phyloP scores from a whole-genome alignment of 2,113 vertebrate species.

The Oreotrochilus melanogaster region DNA sequence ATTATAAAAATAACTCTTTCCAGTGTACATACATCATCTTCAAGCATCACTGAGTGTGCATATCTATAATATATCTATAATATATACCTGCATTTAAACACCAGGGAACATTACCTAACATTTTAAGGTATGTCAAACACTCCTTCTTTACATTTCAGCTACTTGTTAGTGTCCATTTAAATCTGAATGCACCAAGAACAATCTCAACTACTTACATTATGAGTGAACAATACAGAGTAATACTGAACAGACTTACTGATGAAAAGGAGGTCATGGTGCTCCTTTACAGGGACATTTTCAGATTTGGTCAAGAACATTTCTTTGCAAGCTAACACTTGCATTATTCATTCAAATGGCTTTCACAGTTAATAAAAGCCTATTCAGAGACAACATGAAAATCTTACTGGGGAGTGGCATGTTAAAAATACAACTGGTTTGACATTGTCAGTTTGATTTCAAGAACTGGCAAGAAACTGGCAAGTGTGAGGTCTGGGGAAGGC shows the following conservation, averaged over 20 bases:
- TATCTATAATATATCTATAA: neutral
- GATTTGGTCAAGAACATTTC: slow-evolving; percentile 14
- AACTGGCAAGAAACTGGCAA: neutral
- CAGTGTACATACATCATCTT: neutral
- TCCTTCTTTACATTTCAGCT: neutral
- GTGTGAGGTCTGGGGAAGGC: neutral
- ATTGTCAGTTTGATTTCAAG: neutral
- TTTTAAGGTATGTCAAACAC: neutral
- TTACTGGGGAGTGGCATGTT: neutral
- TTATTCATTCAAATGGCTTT: slow-evolving; percentile 37
- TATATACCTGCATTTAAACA: neutral
- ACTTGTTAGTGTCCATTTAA: neutral
- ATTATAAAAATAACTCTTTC: neutral
- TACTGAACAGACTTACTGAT: neutral
- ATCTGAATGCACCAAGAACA: neutral
- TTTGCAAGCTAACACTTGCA: slow-evolving; percentile 25
- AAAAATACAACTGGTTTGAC: slow-evolving; percentile 16
- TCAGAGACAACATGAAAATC: slow-evolving; percentile 18
- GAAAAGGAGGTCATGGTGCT: neutral
- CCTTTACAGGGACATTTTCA: slow-evolving; percentile 13
- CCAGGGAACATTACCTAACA: neutral
- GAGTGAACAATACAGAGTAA: neutral
- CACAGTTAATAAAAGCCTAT: slow-evolving; percentile 15
- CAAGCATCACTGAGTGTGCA: neutral
- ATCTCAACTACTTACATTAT: neutral